Evolutionary conservation across 2,113 vertebrate species (phyloP), one percentile per base, ranked within the genome.

Genomic region (Clarias magur): DNA sequence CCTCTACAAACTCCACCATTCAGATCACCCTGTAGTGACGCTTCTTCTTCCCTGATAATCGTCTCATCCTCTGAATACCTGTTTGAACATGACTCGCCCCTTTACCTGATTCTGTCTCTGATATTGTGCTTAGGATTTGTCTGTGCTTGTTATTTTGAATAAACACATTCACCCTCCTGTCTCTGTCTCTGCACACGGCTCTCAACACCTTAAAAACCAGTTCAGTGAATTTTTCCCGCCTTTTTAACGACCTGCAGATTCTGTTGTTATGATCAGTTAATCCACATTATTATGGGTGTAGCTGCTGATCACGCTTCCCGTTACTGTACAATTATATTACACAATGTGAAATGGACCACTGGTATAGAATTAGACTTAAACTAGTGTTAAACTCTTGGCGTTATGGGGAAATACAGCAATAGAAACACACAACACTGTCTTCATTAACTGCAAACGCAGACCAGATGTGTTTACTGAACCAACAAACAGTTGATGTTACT

Each of bases 281-380:
- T 7, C 2, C 12, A 56, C 76, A 79, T 17, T 53, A 79, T 19
- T n/a, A 9, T 30, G 78, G 54, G 27, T 59, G 27, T 80, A 21
- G 54, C 25, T 57, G 16, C 53, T 21, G 78, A 27, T 57, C 54
- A 48, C 19, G 54, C n/a, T 80, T 80, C 25, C 54, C 34, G 78
- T 80, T 15, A 16, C 54, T 80, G 48, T 27, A 56, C 25, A 56
- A 79, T 79, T 79, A 15, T 56, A 79, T 79, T 79, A 79, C 27
- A 62, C 30, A 81, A 81, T 23, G 56, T 34, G 56, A 60, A 81
- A 60, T 17, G 57, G n/a, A 59, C 78, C 54, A 30, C 11, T n/a
- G 12, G 15, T 54, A 56, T 56, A 78, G 48, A 21, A 75, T 25
- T 23, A 75, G 72, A 38, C 23, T 48, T 42, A 11, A 17, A 73